Evolutionary conservation across 2,888 invertebrate genomes (phyloP).

Genomic region (Drosophila meridionalis): DNA sequence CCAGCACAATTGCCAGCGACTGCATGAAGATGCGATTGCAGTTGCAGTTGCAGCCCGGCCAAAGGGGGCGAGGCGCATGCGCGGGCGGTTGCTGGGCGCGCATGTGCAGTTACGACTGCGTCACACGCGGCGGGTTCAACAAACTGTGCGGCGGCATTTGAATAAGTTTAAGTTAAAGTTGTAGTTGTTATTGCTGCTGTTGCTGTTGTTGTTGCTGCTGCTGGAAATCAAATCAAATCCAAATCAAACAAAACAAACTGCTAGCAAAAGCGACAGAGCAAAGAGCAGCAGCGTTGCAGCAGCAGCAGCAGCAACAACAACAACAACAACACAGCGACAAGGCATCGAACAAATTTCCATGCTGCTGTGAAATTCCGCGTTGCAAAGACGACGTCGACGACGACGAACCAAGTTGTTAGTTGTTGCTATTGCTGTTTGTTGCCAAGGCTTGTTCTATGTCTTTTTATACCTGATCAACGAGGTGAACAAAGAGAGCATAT

Average conservation of each 20-base stretch:
- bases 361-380: conserved; percentile 80
- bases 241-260: conserved; percentile 79
- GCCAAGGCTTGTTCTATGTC: conserved; percentile 46
- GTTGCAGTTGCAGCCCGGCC: not conserved
- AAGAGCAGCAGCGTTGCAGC: conserved; percentile 12
- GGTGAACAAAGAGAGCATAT: not conserved
- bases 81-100: conserved; percentile 55
- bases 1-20: conserved; percentile 69
- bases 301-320: conserved; percentile 20
- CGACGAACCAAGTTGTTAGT: conserved; percentile 55
- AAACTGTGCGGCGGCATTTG: conserved; percentile 69
- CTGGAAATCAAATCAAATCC: conserved; percentile 79
- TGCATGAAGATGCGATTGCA: conserved; percentile 29
- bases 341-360: conserved; percentile 82
- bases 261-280: conserved; percentile 44
- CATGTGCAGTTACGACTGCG: conserved; percentile 80
- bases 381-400: conserved; percentile 53
- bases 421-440: conserved; percentile 37
- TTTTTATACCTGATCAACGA: not conserved
- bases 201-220: conserved; percentile 37
- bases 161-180: conserved; percentile 52
- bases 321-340: conserved; percentile 59
- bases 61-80: conserved; percentile 6
- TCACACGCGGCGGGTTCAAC: conserved; percentile 74
- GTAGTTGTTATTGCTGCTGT: conserved; percentile 37